phyloP scores from a whole-genome alignment of 2,797 vertebrate species.

The Catostomus latipinnis region DNA sequence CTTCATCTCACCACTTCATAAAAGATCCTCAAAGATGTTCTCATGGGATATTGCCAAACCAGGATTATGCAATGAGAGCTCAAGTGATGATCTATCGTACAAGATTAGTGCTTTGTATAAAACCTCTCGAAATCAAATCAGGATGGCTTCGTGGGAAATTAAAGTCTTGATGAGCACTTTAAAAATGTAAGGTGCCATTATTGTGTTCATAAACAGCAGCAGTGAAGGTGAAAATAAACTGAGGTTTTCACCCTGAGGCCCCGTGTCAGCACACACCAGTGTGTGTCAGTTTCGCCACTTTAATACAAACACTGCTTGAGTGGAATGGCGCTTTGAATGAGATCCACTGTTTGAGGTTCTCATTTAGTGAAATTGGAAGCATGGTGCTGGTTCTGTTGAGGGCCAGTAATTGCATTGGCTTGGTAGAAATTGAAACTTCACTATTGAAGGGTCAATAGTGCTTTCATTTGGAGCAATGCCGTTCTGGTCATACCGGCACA shows the following conservation, averaged over 20 bases:
- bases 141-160: slow-evolving; percentile 32
- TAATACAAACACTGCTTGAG: slow-evolving; percentile 34
- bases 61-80: slow-evolving; percentile 35
- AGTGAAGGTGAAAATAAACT: slow-evolving; percentile 53
- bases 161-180: slow-evolving; percentile 24
- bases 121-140: slow-evolving; percentile 36
- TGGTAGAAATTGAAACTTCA: slow-evolving; percentile 68
- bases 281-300: slow-evolving; percentile 43
- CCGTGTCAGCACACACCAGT: neutral
- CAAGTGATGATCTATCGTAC: slow-evolving; percentile 17
- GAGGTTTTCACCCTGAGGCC: slow-evolving; percentile 22
- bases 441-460: slow-evolving; percentile 49
- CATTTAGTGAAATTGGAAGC: slow-evolving; percentile 49
- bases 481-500: slow-evolving; percentile 31
- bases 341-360: slow-evolving; percentile 41
- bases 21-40: slow-evolving; percentile 34
- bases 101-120: slow-evolving; percentile 16
- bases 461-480: slow-evolving; percentile 60
- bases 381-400: slow-evolving; percentile 34
- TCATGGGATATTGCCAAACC: slow-evolving; percentile 16
- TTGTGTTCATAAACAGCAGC: slow-evolving; percentile 48
- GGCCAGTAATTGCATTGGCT: slow-evolving; percentile 59
- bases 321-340: slow-evolving; percentile 46
- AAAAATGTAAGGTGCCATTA: slow-evolving; percentile 41
- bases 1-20: slow-evolving; percentile 27